These are phyloP conservation scores for Lepilemur septentrionalis DNA, from an alignment of 2,797 vertebrate genomes.

Conservation along the genomic window DNA sequence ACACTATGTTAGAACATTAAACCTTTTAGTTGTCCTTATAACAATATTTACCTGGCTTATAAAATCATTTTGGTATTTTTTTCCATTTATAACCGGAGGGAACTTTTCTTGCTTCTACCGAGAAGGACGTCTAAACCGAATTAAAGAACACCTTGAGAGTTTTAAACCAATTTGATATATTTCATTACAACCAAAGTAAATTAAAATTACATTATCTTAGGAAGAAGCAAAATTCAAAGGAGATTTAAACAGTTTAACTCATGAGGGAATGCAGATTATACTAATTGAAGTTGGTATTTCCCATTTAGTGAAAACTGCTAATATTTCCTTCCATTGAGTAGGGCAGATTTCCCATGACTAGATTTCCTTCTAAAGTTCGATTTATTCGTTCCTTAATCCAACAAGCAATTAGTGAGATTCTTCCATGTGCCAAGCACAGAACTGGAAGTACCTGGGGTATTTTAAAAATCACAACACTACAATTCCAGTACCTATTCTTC, in stretches of 20 bases:
- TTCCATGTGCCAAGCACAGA: neutral
- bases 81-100: conserved; percentile 12
- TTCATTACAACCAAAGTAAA: conserved; percentile 41
- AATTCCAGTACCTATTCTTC: neutral
- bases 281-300: conserved; percentile 34
- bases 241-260: conserved; percentile 34
- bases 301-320: conserved; percentile 42
- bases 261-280: conserved; percentile 21
- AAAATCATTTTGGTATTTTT: conserved; percentile 19
- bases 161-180: conserved; percentile 44
- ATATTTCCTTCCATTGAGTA: conserved; percentile 32
- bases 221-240: conserved; percentile 29
- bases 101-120: conserved; percentile 22
- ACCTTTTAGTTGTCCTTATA: neutral
- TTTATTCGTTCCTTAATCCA: conserved; percentile 54
- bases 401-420: neutral
- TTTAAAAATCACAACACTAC: neutral
- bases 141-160: conserved; percentile 49
- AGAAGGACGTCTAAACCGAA: neutral
- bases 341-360: neutral
- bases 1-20: neutral
- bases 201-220: conserved; percentile 44
- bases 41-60: conserved; percentile 33
- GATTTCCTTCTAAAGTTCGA: conserved; percentile 52
- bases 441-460: neutral